phyloP scores from a whole-genome alignment of 2,888 invertebrate genomes.

The Cataglyphis albicans region DNA sequence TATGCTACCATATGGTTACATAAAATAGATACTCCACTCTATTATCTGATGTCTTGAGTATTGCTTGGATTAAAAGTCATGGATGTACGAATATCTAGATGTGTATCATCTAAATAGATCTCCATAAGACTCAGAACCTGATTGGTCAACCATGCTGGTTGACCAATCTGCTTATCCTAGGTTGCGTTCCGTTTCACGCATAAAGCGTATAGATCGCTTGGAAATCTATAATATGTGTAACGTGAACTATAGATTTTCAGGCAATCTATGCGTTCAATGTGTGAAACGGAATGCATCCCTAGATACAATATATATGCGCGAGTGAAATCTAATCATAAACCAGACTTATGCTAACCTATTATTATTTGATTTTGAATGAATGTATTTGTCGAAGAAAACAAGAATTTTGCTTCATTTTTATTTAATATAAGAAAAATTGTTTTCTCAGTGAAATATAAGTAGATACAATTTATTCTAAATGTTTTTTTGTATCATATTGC shows the following conservation, averaged over 20 bases:
- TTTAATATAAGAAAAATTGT: not conserved
- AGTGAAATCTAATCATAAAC: too few species aligned
- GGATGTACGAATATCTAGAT: not conserved
- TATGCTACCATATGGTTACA: not conserved
- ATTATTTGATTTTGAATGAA: not conserved
- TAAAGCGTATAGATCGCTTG: too few species aligned
- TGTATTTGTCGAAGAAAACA: not conserved
- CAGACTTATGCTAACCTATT: not conserved
- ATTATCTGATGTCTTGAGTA: not conserved
- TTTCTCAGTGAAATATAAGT: not conserved
- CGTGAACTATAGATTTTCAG: too few species aligned
- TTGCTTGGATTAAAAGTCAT: not conserved
- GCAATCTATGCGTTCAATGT: too few species aligned
- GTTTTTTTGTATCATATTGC: not conserved
- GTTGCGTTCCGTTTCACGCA: too few species aligned
- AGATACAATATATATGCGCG: too few species aligned
- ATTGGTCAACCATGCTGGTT: not conserved
- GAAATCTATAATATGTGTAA: too few species aligned
- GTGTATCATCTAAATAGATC: not conserved
- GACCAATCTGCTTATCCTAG: too few species aligned
- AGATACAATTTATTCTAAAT: not conserved
- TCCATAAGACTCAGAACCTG: not conserved
- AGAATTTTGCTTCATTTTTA: not conserved
- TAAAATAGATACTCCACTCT: not conserved
- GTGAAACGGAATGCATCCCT: too few species aligned